These are phyloP conservation scores for Drosophila lacteicornis DNA, from an alignment of 1,140 invertebrate species.

Conservation along the genomic window DNA sequence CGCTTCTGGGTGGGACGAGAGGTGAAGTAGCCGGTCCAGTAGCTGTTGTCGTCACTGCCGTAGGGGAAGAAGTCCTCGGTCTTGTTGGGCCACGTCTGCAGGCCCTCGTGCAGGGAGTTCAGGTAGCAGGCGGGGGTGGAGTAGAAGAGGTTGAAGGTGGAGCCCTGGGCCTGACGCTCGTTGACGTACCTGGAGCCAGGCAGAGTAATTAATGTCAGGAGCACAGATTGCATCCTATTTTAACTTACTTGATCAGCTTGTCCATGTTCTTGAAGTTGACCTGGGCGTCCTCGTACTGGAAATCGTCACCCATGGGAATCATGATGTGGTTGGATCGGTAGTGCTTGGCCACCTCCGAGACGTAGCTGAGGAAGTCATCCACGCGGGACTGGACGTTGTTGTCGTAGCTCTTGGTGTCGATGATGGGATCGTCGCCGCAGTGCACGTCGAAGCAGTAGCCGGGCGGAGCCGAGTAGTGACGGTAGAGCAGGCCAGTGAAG, in stretches of 20 bases:
- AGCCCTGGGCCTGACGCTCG: slow-evolving; percentile 87
- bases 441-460: slow-evolving; percentile 96
- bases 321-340: slow-evolving; percentile 92
- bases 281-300: slow-evolving; percentile 94
- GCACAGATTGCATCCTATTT: accelerated
- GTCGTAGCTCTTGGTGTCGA: slow-evolving; percentile 90
- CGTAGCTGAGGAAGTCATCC: slow-evolving; percentile 86
- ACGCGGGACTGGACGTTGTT: slow-evolving; percentile 90
- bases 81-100: slow-evolving; percentile 89
- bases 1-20: slow-evolving; percentile 94
- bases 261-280: slow-evolving; percentile 95
- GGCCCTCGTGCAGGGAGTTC: slow-evolving; percentile 91
- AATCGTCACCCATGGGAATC: slow-evolving; percentile 97
- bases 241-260: slow-evolving; percentile 92
- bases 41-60: slow-evolving; percentile 91
- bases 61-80: slow-evolving; percentile 97
- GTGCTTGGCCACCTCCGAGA: slow-evolving; percentile 85
- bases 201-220: background rate
- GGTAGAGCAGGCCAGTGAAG: slow-evolving; percentile 91
- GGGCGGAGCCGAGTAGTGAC: slow-evolving; percentile 92
- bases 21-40: slow-evolving; percentile 98
- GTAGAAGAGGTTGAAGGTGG: slow-evolving; percentile 86
- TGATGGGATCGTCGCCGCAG: slow-evolving; percentile 93
- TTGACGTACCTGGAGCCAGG: slow-evolving; percentile 78
- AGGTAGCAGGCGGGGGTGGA: slow-evolving; percentile 96